Percentiles rank a stretch among this genome's conserved stretches.
phyloP scores from a whole-genome alignment of 2,113 vertebrate genomes.

The Amphiprion ocellaris region DNA sequence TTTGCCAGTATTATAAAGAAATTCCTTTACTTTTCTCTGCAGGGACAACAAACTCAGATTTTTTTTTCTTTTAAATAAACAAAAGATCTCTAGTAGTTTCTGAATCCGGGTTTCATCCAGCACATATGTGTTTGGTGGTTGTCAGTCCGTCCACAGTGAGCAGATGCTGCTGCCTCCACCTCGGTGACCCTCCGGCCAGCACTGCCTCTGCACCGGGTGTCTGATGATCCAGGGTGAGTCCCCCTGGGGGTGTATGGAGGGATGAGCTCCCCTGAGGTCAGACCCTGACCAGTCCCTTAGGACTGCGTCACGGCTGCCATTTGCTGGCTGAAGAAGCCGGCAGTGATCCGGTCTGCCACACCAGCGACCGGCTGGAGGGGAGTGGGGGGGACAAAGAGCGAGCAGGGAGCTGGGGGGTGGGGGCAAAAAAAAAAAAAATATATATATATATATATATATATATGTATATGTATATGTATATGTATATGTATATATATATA shows the following conservation, averaged over 20 bases:
- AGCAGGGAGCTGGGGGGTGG: conserved; percentile 15
- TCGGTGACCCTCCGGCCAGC: conserved; percentile 64
- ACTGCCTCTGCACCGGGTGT: conserved; percentile 35
- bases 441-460: conserved; percentile 15
- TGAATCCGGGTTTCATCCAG: no score
- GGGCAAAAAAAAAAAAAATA: no score
- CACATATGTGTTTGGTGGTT: neutral
- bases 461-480: no score
- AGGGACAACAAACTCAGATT: no score
- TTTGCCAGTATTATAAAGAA: no score
- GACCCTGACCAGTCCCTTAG: conserved; percentile 63
- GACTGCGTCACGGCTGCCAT: conserved; percentile 64
- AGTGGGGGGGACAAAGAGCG: conserved; percentile 34
- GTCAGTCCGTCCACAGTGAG: conserved; percentile 39
- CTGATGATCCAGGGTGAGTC: conserved; percentile 53
- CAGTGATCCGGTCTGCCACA: conserved; percentile 53
- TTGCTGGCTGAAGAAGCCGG: conserved; percentile 46
- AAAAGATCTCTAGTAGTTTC: no score
- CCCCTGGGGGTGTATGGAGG: conserved; percentile 49
- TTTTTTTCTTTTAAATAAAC: no score
- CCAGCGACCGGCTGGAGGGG: conserved; percentile 55
- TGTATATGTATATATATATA: no score
- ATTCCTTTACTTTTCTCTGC: no score
- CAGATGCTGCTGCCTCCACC: conserved; percentile 75
- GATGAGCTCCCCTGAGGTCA: conserved; percentile 72